Conservation (phyloP, 2,888 invertebrate genomes). For the Mythimna pallens region DNA sequence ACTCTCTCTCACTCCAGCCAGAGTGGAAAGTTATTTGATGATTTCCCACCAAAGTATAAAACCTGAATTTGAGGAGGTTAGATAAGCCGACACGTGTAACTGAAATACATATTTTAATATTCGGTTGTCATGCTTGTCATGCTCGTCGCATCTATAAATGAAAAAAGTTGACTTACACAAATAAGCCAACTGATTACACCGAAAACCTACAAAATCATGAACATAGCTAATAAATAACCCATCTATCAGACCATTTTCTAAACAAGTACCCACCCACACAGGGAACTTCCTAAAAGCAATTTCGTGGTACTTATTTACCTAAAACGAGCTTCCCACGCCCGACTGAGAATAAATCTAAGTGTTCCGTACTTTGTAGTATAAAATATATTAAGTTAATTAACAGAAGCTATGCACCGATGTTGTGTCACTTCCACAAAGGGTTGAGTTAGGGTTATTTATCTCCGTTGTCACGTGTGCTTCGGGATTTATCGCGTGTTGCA, state of each 20-base stretch:
- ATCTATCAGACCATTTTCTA: conserved; percentile 24
- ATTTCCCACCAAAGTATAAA: too few species aligned
- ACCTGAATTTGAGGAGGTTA: background rate
- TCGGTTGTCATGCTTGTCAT: background rate
- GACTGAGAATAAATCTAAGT: conserved; percentile 52
- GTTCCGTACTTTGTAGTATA: conserved; percentile 50
- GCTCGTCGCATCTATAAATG: background rate
- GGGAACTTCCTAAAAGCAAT: conserved; percentile 53
- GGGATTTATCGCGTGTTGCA: conserved; percentile 76
- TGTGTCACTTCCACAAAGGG: conserved; percentile 63
- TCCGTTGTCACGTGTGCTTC: conserved; percentile 77
- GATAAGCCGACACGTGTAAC: background rate
- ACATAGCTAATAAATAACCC: conserved; percentile 18
- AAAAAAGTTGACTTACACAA: conserved; percentile 3
- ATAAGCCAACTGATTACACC: conserved; percentile 6
- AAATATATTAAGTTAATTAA: conserved; percentile 66
- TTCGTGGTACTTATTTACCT: conserved; percentile 54
- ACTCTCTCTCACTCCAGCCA: too few species aligned
- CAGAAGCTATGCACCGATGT: conserved; percentile 65
- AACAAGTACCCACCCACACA: conserved; percentile 48
- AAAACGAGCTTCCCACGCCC: conserved; percentile 49
- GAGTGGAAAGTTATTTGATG: background rate
- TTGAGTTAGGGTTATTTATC: conserved; percentile 75
- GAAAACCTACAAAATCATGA: conserved; percentile 37
- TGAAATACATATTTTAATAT: background rate